Conservation (phyloP, 2,113 vertebrate genomes). For the Forbesichthys agassizii region DNA sequence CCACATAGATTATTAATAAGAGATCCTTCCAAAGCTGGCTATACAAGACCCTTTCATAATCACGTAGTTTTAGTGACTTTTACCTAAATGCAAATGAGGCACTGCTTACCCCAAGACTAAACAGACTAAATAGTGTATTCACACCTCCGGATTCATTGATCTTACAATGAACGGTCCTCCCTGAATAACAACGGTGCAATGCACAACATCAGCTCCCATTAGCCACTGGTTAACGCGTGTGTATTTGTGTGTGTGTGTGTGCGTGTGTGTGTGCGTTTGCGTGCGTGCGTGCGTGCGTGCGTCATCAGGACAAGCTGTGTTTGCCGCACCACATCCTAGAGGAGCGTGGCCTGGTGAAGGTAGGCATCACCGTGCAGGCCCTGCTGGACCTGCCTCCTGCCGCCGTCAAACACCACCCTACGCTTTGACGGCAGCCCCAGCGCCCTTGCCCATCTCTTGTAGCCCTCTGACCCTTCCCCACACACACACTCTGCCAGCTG, state of each 20-base stretch:
- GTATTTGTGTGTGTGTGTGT: not conserved
- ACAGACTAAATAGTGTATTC: too few relatives aligned
- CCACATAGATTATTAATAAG: too few relatives aligned
- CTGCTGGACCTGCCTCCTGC: conserved; percentile 87
- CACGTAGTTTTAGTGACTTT: too few relatives aligned
- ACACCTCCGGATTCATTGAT: too few relatives aligned
- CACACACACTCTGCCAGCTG: conserved; percentile 41
- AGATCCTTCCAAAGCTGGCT: too few relatives aligned
- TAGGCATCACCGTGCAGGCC: conserved; percentile 93
- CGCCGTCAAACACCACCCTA: conserved; percentile 85
- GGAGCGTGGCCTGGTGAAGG: conserved; percentile 94
- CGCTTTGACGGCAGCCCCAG: conserved; percentile 74
- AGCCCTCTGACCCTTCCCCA: conserved; percentile 6
- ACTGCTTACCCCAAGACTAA: too few relatives aligned
- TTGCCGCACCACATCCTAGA: conserved; percentile 98
- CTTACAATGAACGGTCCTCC: too few relatives aligned
- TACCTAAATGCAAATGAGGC: too few relatives aligned
- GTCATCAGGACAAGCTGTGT: conserved; percentile 90
- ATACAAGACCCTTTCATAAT: too few relatives aligned
- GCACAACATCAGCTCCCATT: too few relatives aligned
- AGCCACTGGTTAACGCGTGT: too few relatives aligned
- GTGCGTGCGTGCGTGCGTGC: conserved; percentile 6
- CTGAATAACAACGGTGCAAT: too few relatives aligned
- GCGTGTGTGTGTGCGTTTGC: not conserved
- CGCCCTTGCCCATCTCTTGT: not conserved